A percentile compares a stretch with the other conserved stretches of the same genome.
Conservation (phyloP, 1,140 invertebrate species). For the Caerostris darwini region DNA sequence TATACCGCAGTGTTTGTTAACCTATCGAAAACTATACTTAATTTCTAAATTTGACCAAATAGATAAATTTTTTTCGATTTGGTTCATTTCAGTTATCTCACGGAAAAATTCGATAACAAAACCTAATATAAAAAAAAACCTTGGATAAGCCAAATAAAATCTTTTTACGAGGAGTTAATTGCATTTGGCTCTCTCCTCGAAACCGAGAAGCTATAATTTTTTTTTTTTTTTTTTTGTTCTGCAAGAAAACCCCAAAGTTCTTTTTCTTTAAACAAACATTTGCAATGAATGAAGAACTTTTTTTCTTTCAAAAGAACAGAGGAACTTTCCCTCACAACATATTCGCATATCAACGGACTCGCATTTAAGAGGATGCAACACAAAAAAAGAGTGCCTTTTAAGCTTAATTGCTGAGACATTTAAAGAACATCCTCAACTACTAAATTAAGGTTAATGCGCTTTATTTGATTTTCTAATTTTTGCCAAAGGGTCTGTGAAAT, state of each 20-base stretch:
- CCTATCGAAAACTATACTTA: too few relatives aligned
- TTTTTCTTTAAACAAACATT: slow-evolving; percentile 28
- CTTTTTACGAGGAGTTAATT: slow-evolving; percentile 30
- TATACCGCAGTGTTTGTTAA: too few relatives aligned
- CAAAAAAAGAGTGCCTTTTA: neutral
- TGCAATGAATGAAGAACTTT: neutral
- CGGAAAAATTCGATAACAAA: too few relatives aligned
- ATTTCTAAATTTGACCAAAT: too few relatives aligned
- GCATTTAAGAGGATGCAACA: neutral
- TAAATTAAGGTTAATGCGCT: slow-evolving; percentile 63
- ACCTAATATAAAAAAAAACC: neutral
- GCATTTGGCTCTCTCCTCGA: slow-evolving; percentile 11
- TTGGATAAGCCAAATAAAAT: neutral
- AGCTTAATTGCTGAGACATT: slow-evolving; percentile 56
- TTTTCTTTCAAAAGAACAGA: neutral
- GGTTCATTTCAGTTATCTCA: too few relatives aligned
- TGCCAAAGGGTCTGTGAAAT: neutral
- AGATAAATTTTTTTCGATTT: too few relatives aligned
- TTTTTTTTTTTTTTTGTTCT: slow-evolving; percentile 22
- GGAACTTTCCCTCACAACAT: neutral
- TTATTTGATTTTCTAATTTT: slow-evolving; percentile 60
- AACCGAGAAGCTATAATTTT: slow-evolving; percentile 5
- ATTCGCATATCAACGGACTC: neutral
- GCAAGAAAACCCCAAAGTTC: neutral
- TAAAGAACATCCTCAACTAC: slow-evolving; percentile 5